These are phyloP conservation scores for Gymnocheta viridis DNA, from an alignment of 2,888 invertebrate species.

Conservation along the genomic window DNA sequence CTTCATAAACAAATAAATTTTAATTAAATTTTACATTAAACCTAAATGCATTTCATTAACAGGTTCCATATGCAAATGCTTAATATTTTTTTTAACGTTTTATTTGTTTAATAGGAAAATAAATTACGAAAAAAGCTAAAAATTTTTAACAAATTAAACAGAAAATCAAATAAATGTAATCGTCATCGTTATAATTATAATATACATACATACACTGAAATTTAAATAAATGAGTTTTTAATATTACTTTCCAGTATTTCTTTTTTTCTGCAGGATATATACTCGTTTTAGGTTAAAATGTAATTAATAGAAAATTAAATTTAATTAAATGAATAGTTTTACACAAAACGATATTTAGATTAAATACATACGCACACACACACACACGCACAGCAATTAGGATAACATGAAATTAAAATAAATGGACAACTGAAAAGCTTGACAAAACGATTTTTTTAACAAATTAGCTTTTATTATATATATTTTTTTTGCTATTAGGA, in stretches of 20 bases:
- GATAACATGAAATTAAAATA: constrained; percentile 30
- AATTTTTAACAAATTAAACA: constrained; percentile 40
- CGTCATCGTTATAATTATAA: constrained; percentile 26
- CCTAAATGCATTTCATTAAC: constrained; percentile 70
- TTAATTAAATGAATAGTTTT: constrained; percentile 59
- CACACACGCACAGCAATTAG: constrained; percentile 36
- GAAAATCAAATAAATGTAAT: constrained; percentile 38
- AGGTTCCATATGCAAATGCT: constrained; percentile 62
- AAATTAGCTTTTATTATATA: constrained; percentile 1
- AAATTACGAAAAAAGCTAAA: constrained; percentile 21
- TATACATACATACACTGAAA: constrained; percentile 40
- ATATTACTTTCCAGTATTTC: constrained; percentile 34
- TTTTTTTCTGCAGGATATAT: constrained; percentile 22
- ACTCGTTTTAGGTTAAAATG: constrained; percentile 32
- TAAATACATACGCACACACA: constrained; percentile 30
- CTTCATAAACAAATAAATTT: constrained; percentile 62
- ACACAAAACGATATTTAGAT: constrained; percentile 46
- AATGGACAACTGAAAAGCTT: constrained; percentile 6
- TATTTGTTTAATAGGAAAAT: constrained; percentile 34
- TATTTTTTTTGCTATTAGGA: not conserved
- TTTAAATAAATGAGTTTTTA: constrained; percentile 46
- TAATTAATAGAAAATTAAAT: constrained; percentile 61
- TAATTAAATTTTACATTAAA: constrained; percentile 65
- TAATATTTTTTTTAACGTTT: constrained; percentile 25
- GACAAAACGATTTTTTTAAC: not conserved